phyloP scores from a whole-genome alignment of 2,113 vertebrate genomes.

The Passer montanus region DNA sequence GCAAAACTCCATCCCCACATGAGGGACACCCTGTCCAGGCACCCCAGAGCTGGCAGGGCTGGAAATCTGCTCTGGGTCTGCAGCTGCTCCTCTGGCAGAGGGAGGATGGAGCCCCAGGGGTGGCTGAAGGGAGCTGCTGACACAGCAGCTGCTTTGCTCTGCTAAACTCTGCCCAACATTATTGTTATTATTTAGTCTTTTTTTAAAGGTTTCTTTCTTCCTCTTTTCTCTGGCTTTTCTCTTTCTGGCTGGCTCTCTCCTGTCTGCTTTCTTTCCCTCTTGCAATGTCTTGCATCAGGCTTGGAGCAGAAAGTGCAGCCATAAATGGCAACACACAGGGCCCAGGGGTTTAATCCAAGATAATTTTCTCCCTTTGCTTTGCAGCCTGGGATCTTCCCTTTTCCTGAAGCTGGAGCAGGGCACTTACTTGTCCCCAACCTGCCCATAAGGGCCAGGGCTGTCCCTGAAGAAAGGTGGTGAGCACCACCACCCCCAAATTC shows the following conservation, averaged over 20 bases:
- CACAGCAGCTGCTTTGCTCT: not conserved
- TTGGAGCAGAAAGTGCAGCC: constrained; percentile 65
- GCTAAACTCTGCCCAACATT: not conserved
- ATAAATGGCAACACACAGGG: constrained; percentile 66
- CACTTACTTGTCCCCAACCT: not conserved
- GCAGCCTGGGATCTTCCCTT: not conserved
- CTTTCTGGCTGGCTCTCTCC: not conserved
- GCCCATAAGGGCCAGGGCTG: not conserved
- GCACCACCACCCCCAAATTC: not conserved
- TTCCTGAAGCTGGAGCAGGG: not conserved
- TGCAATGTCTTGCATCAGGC: constrained; percentile 71
- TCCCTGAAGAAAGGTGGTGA: not conserved
- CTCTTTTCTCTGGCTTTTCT: constrained; percentile 3
- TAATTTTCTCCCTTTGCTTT: not conserved
- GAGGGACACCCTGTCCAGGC: not conserved
- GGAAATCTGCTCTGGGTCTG: not conserved
- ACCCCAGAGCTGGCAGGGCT: not conserved
- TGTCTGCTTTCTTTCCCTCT: constrained; percentile 43
- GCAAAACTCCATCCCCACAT: accelerated
- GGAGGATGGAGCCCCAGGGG: not conserved
- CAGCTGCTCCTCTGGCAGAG: not conserved
- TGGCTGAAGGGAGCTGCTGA: not conserved
- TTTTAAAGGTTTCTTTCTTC: not conserved
- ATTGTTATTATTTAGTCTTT: not conserved
- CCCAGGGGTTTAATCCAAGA: not conserved